Conservation (phyloP, 2,888 invertebrate species). For the Ormyrus labotus region DNA sequence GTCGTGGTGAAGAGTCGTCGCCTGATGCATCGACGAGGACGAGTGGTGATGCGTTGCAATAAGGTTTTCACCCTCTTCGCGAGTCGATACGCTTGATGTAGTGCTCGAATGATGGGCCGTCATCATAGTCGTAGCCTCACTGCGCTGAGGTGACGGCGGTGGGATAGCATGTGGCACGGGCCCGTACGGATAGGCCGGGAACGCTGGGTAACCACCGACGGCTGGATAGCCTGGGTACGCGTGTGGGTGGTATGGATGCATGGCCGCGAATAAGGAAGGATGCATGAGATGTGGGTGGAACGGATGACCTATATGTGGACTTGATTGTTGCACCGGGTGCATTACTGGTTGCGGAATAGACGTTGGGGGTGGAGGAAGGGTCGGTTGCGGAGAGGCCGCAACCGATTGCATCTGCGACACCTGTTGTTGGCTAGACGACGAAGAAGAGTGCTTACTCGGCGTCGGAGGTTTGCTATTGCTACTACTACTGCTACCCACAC, state of each 20-base stretch:
- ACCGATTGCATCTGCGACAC: constrained; percentile 70
- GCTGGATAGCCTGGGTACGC: constrained; percentile 76
- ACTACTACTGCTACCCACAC: constrained; percentile 69
- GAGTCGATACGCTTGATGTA: constrained; percentile 82
- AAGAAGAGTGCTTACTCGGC: constrained; percentile 70
- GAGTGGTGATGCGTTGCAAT: constrained; percentile 81
- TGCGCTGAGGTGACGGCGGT: constrained; percentile 77
- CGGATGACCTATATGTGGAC: constrained; percentile 81
- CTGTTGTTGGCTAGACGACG: constrained; percentile 59
- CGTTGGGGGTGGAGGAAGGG: constrained; percentile 80
- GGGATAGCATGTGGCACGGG: constrained; percentile 85
- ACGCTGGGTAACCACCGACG: constrained; percentile 72
- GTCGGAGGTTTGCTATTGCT: constrained; percentile 70
- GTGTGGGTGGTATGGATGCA: constrained; percentile 83
- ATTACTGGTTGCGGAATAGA: constrained; percentile 83
- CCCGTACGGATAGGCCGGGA: constrained; percentile 83
- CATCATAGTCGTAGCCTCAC: constrained; percentile 82
- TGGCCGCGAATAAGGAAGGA: constrained; percentile 82
- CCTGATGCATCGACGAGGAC: constrained; percentile 77
- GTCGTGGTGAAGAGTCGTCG: constrained; percentile 80
- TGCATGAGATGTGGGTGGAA: constrained; percentile 86
- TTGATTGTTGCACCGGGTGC: constrained; percentile 86
- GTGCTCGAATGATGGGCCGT: constrained; percentile 82
- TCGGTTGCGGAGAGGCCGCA: constrained; percentile 71
- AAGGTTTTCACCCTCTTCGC: constrained; percentile 78